Base-by-base conservation (phyloP, 2,797 vertebrate species). In the Silurus aristotelis region DNA sequence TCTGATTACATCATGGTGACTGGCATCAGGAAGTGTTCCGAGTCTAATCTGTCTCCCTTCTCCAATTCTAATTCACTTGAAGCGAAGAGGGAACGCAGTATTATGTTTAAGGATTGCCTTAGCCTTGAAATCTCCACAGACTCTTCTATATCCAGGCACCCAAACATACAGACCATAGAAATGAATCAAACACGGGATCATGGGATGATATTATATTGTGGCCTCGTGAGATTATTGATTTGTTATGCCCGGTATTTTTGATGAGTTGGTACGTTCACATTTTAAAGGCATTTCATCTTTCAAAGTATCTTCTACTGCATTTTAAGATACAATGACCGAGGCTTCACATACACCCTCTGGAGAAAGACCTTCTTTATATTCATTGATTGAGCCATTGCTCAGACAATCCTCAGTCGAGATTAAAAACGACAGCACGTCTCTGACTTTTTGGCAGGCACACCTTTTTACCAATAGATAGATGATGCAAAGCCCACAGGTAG, bases 71-170 rank as follows among this genome's bases (percentile, higher is more conserved):
- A 88, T 88, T 83, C 71, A 86, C 68, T 83, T 31, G 63, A 60
- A 87, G 78, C 25, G 60, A 80, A 79, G 55, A 63, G 75, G 64
- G 55, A 63, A 66, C 66, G 66, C 84, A 88, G 86, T 87, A 78
- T 90, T 87, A 81, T 86, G 73, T 80, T 72, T 86, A 64, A 48
- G 77, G 82, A 86, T 87, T 86, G 83, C 19, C 48, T 52, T 76
- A 76, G 31, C 79, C 75, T 71, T 73, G 58, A 66, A 80, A 82
- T 80, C 52, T 80, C 75, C 22, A 56, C 80, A 83, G 80, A 77
- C n/a, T 81, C 84, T 83, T 48, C 80, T 68, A 75, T 56, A 48
- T 82, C 52, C 64, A 79, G 56, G 79, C 66, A 72, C n/a, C 67
- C 56, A 71, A 83, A 76, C 6, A 22, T 43, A 61, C 61, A 67